Conservation (phyloP, 2,888 invertebrate genomes). For the Harpalus rufipes region DNA sequence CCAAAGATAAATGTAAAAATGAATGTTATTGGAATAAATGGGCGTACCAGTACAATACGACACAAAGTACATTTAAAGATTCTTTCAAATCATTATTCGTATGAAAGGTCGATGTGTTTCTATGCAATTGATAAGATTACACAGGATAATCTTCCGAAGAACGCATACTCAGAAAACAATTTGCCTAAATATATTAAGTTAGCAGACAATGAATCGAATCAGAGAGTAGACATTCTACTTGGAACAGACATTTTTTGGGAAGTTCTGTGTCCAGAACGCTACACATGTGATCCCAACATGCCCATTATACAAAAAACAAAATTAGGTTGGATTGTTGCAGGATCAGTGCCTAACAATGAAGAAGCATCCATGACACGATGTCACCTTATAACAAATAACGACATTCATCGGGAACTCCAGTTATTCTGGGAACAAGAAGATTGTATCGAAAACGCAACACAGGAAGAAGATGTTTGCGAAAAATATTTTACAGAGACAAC, state of each 20-base stretch:
- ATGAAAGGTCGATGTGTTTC: neutral
- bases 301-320: slow-evolving; percentile 47
- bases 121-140: neutral
- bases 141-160: neutral
- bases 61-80: slow-evolving; percentile 1
- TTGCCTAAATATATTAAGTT: neutral
- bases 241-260: slow-evolving; percentile 14
- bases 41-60: neutral
- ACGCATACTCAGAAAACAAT: neutral
- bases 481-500: slow-evolving; percentile 6
- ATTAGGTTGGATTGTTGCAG: slow-evolving; percentile 41
- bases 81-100: neutral
- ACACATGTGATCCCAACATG: neutral
- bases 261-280: neutral
- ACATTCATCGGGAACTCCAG: neutral
- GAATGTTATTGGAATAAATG: neutral
- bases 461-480: slow-evolving; percentile 22
- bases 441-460: neutral
- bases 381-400: neutral
- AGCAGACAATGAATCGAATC: neutral
- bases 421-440: slow-evolving; percentile 40
- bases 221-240: slow-evolving; percentile 1
- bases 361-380: neutral
- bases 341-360: slow-evolving; percentile 8
- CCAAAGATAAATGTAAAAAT: neutral